Conservation (phyloP, 2,888 invertebrate genomes). For the Tetranychus truncatus region DNA sequence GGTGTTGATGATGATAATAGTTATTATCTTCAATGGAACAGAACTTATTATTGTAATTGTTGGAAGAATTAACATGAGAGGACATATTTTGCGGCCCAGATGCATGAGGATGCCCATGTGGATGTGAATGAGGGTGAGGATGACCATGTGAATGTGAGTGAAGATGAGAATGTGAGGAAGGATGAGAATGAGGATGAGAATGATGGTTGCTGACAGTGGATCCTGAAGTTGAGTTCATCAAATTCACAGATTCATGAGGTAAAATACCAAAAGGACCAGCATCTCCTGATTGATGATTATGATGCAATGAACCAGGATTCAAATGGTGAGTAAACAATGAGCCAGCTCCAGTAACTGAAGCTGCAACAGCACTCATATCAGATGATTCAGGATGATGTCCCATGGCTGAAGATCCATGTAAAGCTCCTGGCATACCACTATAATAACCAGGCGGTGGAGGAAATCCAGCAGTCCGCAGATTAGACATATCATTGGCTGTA, state of each 20-base stretch:
- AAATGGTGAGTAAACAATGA: constrained; percentile 16
- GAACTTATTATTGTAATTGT: not conserved
- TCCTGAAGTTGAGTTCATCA: constrained; percentile 7
- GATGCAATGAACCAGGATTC: constrained; percentile 9
- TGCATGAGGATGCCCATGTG: not conserved
- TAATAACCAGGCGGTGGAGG: not conserved
- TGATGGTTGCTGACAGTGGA: not conserved
- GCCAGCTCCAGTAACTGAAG: constrained; percentile 4
- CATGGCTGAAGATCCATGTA: not conserved
- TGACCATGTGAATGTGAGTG: too few relatives aligned
- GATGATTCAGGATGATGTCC: not conserved
- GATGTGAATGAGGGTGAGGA: too few relatives aligned
- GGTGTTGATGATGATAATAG: not conserved
- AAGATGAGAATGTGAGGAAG: not conserved
- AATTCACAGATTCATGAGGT: constrained; percentile 24
- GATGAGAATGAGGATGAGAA: not conserved
- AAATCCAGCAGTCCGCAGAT: not conserved
- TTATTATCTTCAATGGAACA: not conserved
- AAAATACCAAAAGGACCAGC: constrained; percentile 24
- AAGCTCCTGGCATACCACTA: constrained; percentile 2
- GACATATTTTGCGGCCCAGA: not conserved
- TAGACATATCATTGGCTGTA: not conserved
- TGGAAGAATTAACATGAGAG: constrained; percentile 8
- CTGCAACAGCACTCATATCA: constrained; percentile 1
- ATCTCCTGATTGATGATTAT: constrained; percentile 7